Base-by-base conservation (phyloP, 64 coral and sea anemone genomes). In the Trachythela sp. region DNA sequence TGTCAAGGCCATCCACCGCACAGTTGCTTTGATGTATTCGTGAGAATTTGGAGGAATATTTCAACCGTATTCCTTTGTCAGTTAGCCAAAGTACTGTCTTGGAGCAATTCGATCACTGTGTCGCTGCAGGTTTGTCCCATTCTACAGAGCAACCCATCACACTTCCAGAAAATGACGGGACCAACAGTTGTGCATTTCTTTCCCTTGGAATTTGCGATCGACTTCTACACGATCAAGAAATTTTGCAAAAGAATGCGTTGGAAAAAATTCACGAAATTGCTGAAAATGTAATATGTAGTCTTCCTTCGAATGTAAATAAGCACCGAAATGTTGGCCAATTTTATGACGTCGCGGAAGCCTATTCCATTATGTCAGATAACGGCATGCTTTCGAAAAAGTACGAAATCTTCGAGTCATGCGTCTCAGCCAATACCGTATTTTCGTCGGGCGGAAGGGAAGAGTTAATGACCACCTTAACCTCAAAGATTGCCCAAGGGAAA, bases 371-470 rank as follows among this genome's bases (percentile, higher is more conserved):
- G 59, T 68, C 59, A 68, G 30, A 31, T 14, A 68, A 68, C 59
- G 30, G 30, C 30, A n/a, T 68, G 18, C 59, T 68, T 68, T 68
- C 20, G 7, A 31, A 68, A 22, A 68, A 68, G 15, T 68, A 68
- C 59, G 59, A 68, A 68, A 68, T 68, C 59, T 68, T 31, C 59
- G 59, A 68, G 59, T 22, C 20, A 68, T 68, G 59, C 30, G 59
- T 68, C 20, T 68, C 59, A 68, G 59, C 20, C 59, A 68, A 68
- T 68, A 31, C 59, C 59, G 59, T 68, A n/a, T 68, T 68, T 68
- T 68, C 59, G 20, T 68, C 59, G 30, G 59, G 5, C 59, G 59
- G 59, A 31, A 68, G 59, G 15, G 30, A 68, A 31, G 59, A 68
- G 18, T 22, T 68, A 22, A n/a, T 68, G 15, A 31, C 20, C 18